Conservation (phyloP, 2,113 vertebrate genomes). For the Amphilophus citrinellus region DNA sequence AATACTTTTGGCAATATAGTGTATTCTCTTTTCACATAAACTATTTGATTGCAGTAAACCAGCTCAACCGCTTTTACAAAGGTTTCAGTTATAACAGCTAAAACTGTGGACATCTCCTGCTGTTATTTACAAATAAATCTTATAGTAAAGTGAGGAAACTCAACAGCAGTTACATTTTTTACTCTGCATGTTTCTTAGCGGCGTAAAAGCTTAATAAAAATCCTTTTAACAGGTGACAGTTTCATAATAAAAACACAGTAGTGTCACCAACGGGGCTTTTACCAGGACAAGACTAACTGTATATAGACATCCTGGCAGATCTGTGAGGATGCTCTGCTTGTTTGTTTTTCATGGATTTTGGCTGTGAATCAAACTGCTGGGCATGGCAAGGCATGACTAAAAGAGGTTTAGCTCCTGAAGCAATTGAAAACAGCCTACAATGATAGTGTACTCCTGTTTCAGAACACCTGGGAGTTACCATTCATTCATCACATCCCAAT, state of each 20-base stretch:
- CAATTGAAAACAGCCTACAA: neutral
- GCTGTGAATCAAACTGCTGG: neutral
- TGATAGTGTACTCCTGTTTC: neutral
- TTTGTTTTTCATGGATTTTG: neutral
- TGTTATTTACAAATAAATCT: neutral
- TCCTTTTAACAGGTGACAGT: neutral
- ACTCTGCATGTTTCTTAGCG: neutral
- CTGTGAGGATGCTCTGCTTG: neutral
- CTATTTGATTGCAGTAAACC: neutral
- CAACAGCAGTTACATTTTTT: rapidly evolving
- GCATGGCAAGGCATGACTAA: neutral
- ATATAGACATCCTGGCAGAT: neutral
- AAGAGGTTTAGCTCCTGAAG: neutral
- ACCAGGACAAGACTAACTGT: neutral
- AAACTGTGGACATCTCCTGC: neutral
- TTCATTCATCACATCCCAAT: neutral
- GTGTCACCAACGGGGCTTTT: neutral
- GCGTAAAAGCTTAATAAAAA: constrained; percentile 1
- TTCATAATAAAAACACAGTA: neutral
- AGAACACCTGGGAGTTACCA: neutral
- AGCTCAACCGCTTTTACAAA: neutral
- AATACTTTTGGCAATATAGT: no score
- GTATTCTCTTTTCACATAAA: constrained; percentile 7
- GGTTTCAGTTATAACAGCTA: neutral
- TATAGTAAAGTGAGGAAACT: neutral